Percentiles rank a stretch among this genome's conserved stretches.
phyloP scores from a whole-genome alignment of 2,797 vertebrate genomes.

The Geotria australis region DNA sequence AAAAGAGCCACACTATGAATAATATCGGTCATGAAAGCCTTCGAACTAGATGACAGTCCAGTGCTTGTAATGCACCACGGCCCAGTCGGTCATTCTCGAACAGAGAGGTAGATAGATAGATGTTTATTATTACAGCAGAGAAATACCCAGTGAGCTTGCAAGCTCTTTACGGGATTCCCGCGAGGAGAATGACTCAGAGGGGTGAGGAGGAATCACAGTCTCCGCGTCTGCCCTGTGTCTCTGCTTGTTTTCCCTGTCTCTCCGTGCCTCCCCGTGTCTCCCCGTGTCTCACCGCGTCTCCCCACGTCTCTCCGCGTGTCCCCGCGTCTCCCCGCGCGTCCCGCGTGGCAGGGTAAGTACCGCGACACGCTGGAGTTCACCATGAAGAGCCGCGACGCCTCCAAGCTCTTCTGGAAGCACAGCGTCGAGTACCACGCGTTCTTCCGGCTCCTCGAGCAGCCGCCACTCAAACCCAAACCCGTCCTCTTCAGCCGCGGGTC shows the following conservation, averaged over 20 bases:
- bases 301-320: no score
- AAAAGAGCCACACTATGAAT: no score
- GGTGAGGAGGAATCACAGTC: background rate
- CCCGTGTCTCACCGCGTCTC: background rate
- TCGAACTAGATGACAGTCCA: no score
- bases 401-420: conserved; percentile 94
- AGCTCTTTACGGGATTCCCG: no score
- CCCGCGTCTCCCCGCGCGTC: no score
- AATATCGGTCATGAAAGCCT: no score
- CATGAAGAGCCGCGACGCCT: conserved; percentile 60
- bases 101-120: no score
- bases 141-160: no score
- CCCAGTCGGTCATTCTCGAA: no score
- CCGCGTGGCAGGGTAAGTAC: conserved; percentile 32
- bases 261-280: conserved; percentile 1
- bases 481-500: conserved; percentile 73
- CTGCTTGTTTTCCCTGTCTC: background rate
- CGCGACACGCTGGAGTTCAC: conserved; percentile 79
- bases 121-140: no score
- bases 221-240: background rate
- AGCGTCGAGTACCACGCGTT: conserved; percentile 91
- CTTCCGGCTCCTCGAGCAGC: conserved; percentile 69
- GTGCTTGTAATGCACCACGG: no score
- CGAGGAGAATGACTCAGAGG: no score
- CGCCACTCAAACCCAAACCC: conserved; percentile 54